Conservation (phyloP, 2,797 vertebrate genomes). For the Alectoris magna region DNA sequence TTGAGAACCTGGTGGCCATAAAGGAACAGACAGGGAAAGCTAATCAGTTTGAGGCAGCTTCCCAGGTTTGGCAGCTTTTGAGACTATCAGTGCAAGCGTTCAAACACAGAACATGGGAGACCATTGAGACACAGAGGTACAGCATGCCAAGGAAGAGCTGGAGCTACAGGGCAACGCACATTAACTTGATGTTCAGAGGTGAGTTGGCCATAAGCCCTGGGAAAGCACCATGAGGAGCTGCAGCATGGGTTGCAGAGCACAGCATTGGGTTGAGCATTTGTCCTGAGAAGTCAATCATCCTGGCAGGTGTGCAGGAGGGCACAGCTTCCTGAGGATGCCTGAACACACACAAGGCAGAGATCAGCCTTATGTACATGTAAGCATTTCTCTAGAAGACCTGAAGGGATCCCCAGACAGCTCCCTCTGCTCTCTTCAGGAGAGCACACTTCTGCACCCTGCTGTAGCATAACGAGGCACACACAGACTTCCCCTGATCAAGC, state of each 20-base stretch:
- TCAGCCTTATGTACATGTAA: neutral
- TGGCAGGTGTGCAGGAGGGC: neutral
- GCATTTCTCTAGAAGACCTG: neutral
- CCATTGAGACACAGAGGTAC: neutral
- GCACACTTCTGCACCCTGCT: neutral
- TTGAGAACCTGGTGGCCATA: neutral
- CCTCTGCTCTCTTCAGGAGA: neutral
- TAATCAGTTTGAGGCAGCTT: neutral
- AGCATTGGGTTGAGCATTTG: neutral
- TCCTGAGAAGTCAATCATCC: neutral
- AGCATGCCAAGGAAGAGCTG: neutral
- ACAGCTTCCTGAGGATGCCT: neutral
- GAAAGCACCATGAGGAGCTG: neutral
- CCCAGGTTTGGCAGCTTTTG: neutral
- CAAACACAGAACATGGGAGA: neutral
- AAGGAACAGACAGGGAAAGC: neutral
- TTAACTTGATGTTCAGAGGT: neutral
- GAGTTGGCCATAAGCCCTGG: neutral
- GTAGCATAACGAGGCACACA: neutral
- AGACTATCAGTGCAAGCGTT: neutral
- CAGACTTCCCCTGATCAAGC: neutral
- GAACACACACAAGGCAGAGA: neutral
- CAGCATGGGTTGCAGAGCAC: rapidly evolving
- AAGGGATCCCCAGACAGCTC: neutral
- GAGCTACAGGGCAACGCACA: neutral